A percentile compares a stretch with the other conserved stretches of the same genome.
These are phyloP conservation scores for Glyptemys insculpta DNA, from an alignment of 2,797 vertebrate species.

Conservation along the genomic window DNA sequence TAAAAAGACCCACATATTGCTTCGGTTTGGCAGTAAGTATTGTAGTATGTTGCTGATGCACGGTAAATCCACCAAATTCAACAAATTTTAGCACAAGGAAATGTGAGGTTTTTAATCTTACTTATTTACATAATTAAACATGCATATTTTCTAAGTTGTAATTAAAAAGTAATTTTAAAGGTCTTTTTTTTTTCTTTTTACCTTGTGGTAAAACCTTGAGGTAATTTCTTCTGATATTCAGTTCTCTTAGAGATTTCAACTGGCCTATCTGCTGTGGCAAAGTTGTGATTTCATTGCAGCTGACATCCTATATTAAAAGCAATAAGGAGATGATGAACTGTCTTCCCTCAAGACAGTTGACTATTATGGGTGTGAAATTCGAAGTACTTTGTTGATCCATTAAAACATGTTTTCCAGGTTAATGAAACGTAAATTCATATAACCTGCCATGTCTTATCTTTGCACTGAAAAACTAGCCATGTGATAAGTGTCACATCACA, in stretches of 20 bases:
- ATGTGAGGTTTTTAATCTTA: background rate
- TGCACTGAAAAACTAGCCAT: background rate
- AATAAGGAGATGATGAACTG: constrained; percentile 33
- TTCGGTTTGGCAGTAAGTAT: background rate
- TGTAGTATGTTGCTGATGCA: background rate
- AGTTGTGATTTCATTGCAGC: constrained; percentile 95
- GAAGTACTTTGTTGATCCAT: background rate
- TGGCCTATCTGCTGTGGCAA: constrained; percentile 92
- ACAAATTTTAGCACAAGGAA: background rate
- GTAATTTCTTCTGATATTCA: constrained; percentile 94
- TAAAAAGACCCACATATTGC: background rate
- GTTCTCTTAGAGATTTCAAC: constrained; percentile 89
- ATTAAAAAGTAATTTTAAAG: background rate
- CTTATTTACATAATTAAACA: background rate
- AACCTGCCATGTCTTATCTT: background rate
- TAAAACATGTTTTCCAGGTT: background rate
- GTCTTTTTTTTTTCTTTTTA: constrained; percentile 61
- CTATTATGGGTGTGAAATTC: background rate
- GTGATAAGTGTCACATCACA: background rate
- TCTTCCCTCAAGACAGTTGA: background rate
- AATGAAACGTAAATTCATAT: background rate
- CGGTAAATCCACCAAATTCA: background rate
- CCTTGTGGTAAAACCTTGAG: constrained; percentile 95
- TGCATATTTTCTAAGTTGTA: background rate
- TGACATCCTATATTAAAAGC: constrained; percentile 89